phyloP scores from a whole-genome alignment of 2,888 invertebrate genomes.

The Saturnia japonica region DNA sequence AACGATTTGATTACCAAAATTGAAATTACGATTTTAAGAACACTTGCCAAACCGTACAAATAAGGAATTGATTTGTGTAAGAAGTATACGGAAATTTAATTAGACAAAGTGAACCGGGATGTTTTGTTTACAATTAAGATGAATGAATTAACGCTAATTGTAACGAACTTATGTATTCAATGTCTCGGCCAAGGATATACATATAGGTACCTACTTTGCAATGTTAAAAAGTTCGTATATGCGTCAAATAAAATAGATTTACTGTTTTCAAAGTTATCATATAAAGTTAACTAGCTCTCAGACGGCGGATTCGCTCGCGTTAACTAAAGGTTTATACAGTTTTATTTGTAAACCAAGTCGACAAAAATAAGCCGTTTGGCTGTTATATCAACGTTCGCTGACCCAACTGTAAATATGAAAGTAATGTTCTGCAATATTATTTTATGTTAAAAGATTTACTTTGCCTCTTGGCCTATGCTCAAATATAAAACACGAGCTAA shows the following conservation, averaged over 20 bases:
- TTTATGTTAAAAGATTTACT: too few species aligned
- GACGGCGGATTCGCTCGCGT: too few species aligned
- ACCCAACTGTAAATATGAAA: too few species aligned
- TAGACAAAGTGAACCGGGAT: slow-evolving; percentile 31
- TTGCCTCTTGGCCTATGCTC: too few species aligned
- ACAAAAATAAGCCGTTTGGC: too few species aligned
- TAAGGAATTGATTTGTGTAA: background rate
- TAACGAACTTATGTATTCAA: slow-evolving; percentile 39
- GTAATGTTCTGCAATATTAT: too few species aligned
- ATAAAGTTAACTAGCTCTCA: background rate
- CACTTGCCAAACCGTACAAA: background rate
- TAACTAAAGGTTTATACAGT: too few species aligned
- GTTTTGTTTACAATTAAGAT: slow-evolving; percentile 34
- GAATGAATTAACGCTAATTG: slow-evolving; percentile 33
- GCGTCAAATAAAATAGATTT: background rate
- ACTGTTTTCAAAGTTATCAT: background rate
- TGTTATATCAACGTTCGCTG: too few species aligned
- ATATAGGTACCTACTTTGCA: too few species aligned
- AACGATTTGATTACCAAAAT: background rate
- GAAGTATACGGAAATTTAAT: slow-evolving; percentile 26
- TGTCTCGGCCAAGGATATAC: slow-evolving; percentile 33
- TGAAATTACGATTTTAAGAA: background rate
- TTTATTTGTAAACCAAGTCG: too few species aligned
- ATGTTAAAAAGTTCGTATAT: background rate
- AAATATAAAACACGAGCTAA: too few species aligned